Evolutionary conservation across 2,888 invertebrate species (phyloP), one percentile per base, ranked within the genome.

Genomic region (Acheta domesticus): DNA sequence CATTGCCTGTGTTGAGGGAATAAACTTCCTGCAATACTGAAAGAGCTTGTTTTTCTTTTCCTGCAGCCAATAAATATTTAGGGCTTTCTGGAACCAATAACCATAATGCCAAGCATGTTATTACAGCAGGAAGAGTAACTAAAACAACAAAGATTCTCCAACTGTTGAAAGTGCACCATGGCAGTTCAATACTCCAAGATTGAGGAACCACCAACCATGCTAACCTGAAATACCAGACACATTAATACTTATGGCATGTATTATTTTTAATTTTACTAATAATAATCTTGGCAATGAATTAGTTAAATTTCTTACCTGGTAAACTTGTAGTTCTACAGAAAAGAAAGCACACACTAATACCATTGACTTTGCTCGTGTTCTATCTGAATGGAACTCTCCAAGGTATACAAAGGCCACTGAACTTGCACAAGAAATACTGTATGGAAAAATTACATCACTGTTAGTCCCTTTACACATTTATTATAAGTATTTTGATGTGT

Each of bases 121-220:
- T 83, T 0, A 95, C 84, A 36, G 93, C 92, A 14, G 95, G 92
- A 80, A 93, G 81, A 0, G 91, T 90, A 82, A 91, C 91, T 2
- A 92, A 88, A 0, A 90, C 89, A 48, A 92, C 89, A 84, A 92
- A 92, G 20, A 91, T 88, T 4, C 92, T 86, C 92, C 92, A 92
- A 0, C 92, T 90, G 2, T 88, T 90, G 84, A 90, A 91, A 8
- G 49, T 75, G 20, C 78, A 19, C 74, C 78, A 78, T 11, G 80
- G 76, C 76, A 82, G 75, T 20, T 77, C 48, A 14, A 80, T 21
- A 73, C 88, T 85, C 88, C 90, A 89, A 23, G 89, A 85, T 75
- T 90, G 87, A 0, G 94, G 93, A 80, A 96, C 89, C 36, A 95
- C 87, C 8, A 89, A 86, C 91, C 93, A 93, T 12, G 95, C 95